A percentile compares a stretch with the other conserved stretches of the same genome.
Conservation (phyloP, 2,888 invertebrate genomes). For the Drosophila melanosoma region DNA sequence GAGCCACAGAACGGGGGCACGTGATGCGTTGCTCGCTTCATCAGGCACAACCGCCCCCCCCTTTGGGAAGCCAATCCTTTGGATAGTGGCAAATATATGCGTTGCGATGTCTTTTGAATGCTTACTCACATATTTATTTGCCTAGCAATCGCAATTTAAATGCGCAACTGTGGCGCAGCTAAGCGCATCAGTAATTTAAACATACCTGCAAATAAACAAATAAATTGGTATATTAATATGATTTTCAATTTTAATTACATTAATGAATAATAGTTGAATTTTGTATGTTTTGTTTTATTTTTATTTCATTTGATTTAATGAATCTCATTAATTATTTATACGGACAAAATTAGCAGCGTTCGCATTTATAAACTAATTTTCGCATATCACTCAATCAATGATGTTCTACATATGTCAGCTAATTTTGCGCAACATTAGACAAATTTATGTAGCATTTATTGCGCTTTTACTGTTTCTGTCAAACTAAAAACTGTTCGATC, state of each 20-base stretch:
- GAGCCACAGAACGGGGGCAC: slow-evolving; percentile 15
- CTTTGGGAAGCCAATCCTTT: neutral
- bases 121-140: slow-evolving; percentile 15
- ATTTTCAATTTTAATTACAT: neutral
- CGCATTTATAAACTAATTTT: neutral
- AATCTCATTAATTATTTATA: neutral
- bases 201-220: slow-evolving; percentile 53
- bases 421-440: slow-evolving; percentile 39
- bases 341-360: neutral
- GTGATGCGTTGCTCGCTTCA: slow-evolving; percentile 26
- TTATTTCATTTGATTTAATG: neutral
- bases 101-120: slow-evolving; percentile 17
- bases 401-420: slow-evolving; percentile 41
- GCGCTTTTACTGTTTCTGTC: slow-evolving; percentile 34
- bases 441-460: slow-evolving; percentile 27
- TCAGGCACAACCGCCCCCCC: neutral
- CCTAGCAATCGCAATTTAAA: slow-evolving; percentile 12
- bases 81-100: slow-evolving; percentile 25
- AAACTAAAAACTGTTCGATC: slow-evolving; percentile 53
- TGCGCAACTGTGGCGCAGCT: neutral
- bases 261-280: neutral
- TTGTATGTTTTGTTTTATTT: too few relatives aligned
- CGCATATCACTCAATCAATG: slow-evolving; percentile 21
- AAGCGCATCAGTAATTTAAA: neutral
- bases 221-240: neutral